A percentile compares a stretch with the other conserved stretches of the same genome.
Conservation (phyloP, 2,113 vertebrate species). For the Nesoenas mayeri region DNA sequence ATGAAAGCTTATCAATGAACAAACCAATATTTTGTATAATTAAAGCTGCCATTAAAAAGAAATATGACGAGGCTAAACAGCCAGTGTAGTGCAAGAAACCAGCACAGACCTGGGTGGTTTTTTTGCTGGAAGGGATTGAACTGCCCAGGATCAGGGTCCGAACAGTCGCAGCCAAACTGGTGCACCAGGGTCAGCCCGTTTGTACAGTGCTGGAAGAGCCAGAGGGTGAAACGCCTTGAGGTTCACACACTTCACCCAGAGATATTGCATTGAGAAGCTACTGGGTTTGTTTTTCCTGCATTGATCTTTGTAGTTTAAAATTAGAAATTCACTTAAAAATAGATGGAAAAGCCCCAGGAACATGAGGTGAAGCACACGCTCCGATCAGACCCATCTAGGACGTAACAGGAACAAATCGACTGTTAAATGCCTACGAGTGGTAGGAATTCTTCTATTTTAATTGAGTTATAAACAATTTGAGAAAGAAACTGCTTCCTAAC, state of each 20-base stretch:
- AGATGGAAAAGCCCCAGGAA: neutral
- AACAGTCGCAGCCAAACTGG: neutral
- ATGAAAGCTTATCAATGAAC: neutral
- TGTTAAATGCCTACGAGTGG: neutral
- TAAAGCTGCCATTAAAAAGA: neutral
- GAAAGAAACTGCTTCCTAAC: neutral
- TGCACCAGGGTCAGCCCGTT: neutral
- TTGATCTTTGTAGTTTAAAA: neutral
- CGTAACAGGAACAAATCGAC: neutral
- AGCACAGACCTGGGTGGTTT: neutral
- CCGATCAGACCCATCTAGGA: neutral
- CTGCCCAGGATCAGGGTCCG: neutral
- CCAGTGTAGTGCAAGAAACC: neutral
- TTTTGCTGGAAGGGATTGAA: neutral
- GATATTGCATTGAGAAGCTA: neutral
- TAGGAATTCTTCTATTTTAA: neutral
- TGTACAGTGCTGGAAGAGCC: neutral
- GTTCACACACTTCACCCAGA: neutral
- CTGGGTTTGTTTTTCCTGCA: accelerated
- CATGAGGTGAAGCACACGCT: neutral
- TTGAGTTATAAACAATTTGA: neutral
- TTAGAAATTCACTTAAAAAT: neutral
- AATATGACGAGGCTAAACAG: neutral
- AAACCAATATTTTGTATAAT: neutral
- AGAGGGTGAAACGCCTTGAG: neutral